phyloP scores from a whole-genome alignment of 2,888 invertebrate genomes.

The Athalia circularis region DNA sequence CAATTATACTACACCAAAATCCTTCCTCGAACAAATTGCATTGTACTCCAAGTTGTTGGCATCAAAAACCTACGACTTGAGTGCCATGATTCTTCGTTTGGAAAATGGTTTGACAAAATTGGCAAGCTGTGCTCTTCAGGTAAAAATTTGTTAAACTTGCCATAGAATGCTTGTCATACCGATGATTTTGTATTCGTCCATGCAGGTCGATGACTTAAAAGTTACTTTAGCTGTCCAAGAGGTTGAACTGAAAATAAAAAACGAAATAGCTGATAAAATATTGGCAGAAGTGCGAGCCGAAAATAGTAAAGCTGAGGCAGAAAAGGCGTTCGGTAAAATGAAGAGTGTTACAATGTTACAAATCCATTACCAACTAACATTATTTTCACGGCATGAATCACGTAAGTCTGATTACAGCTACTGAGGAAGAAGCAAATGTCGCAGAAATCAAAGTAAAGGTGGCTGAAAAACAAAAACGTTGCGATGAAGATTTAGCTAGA shows the following conservation, averaged over 20 bases:
- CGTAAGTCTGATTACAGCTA: slow-evolving; percentile 72
- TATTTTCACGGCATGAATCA: slow-evolving; percentile 42
- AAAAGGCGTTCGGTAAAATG: slow-evolving; percentile 84
- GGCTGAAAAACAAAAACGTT: slow-evolving; percentile 87
- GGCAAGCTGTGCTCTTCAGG: slow-evolving; percentile 89
- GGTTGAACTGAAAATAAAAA: slow-evolving; percentile 89
- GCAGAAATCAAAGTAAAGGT: slow-evolving; percentile 93
- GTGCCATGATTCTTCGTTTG: slow-evolving; percentile 85
- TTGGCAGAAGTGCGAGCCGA: slow-evolving; percentile 91
- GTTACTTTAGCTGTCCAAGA: slow-evolving; percentile 85
- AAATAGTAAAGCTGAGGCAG: slow-evolving; percentile 92
- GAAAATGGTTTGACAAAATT: slow-evolving; percentile 93
- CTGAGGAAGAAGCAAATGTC: slow-evolving; percentile 93
- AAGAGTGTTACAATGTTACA: not conserved
- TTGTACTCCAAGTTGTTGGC: slow-evolving; percentile 84
- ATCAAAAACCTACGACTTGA: slow-evolving; percentile 82
- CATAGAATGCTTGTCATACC: not conserved
- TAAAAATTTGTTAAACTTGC: slow-evolving; percentile 60
- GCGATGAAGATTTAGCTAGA: slow-evolving; percentile 91
- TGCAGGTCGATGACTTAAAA: slow-evolving; percentile 87
- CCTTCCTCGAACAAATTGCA: slow-evolving; percentile 93
- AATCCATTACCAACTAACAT: slow-evolving; percentile 7
- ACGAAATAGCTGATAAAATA: slow-evolving; percentile 91
- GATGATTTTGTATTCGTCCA: slow-evolving; percentile 34
- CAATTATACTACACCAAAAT: slow-evolving; percentile 98